Evolutionary conservation across 2,888 invertebrate species (phyloP).

Genomic region (Pardosa pseudoannulata): DNA sequence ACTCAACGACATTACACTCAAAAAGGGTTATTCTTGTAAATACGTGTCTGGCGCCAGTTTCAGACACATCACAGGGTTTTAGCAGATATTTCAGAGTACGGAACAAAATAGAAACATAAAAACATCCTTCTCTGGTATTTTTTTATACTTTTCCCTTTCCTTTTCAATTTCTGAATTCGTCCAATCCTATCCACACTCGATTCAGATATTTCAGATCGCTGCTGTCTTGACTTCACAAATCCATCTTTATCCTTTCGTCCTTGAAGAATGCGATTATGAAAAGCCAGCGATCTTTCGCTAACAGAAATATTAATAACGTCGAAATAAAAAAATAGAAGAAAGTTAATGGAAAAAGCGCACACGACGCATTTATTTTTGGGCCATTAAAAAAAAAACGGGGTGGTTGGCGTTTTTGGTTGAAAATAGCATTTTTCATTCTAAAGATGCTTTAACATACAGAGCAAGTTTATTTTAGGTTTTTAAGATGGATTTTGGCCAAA

Average conservation of each 20-base stretch:
- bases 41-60: too few species aligned
- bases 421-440: slow-evolving; percentile 13
- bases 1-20: too few species aligned
- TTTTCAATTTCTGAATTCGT: too few species aligned
- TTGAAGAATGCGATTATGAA: background rate
- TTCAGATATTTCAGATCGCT: too few species aligned
- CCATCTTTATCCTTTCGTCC: background rate
- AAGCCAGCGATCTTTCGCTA: background rate
- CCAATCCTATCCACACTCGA: too few species aligned
- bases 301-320: background rate
- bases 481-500: background rate
- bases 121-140: too few species aligned
- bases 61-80: too few species aligned
- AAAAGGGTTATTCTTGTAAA: too few species aligned
- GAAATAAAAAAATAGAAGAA: too few species aligned
- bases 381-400: background rate
- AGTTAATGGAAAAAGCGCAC: background rate
- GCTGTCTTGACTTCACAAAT: background rate
- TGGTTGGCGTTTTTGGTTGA: slow-evolving; percentile 1
- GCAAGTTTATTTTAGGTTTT: background rate
- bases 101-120: too few species aligned
- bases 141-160: too few species aligned
- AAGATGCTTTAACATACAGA: slow-evolving; percentile 2
- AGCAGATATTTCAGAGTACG: too few species aligned
- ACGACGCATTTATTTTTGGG: background rate